phyloP scores from a whole-genome alignment of 2,797 vertebrate species.

The Ispidina lecontei region DNA sequence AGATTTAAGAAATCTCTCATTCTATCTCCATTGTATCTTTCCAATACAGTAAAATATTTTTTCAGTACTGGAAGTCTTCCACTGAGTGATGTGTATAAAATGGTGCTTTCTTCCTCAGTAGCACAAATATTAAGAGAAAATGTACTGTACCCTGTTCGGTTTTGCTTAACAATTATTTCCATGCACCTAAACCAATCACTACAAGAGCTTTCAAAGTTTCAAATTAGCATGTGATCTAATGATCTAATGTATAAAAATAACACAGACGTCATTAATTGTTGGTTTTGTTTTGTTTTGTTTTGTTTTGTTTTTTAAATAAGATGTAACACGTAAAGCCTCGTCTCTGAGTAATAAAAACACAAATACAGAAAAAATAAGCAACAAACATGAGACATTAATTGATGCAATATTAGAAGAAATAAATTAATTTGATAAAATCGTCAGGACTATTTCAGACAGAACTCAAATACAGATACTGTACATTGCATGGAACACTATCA shows the following conservation, averaged over 20 bases:
- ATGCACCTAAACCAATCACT: not conserved
- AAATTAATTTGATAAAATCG: constrained; percentile 23
- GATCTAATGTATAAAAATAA: not conserved
- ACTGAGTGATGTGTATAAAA: constrained; percentile 22
- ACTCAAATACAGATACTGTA: not conserved
- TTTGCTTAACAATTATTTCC: constrained; percentile 23
- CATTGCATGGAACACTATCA: not conserved
- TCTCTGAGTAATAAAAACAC: constrained; percentile 1
- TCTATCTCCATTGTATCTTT: constrained; percentile 40
- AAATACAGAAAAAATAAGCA: not conserved
- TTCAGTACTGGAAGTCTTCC: constrained; percentile 29
- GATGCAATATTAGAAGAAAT: not conserved
- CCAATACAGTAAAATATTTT: constrained; percentile 29
- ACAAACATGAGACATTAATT: constrained; percentile 1
- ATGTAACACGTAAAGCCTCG: constrained; percentile 1
- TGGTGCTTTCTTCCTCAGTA: constrained; percentile 6
- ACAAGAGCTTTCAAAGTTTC: constrained; percentile 1
- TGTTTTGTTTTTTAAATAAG: not conserved
- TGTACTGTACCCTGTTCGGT: not conserved
- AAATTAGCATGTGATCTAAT: not conserved
- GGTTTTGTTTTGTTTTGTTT: no score
- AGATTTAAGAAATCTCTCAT: constrained; percentile 71
- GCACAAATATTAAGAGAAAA: constrained; percentile 33
- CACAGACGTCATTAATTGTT: not conserved
- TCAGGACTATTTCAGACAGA: constrained; percentile 44